Percentiles rank a stretch among this genome's conserved stretches.
Conservation (phyloP, 2,888 invertebrate genomes). For the Ferrisia virgata region DNA sequence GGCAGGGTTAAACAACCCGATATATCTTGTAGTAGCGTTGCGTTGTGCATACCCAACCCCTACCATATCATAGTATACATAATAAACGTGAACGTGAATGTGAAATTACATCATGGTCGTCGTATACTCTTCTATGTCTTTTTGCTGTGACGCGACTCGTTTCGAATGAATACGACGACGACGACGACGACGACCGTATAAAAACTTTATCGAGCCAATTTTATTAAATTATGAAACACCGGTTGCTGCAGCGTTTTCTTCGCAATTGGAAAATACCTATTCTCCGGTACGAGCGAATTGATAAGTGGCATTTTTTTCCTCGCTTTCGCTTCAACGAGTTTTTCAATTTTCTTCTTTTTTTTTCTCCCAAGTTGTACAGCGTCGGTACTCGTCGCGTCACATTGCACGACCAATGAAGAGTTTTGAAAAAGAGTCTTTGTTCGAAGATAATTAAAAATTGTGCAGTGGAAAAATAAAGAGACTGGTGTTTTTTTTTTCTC, state of each 20-base stretch:
- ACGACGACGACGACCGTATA: not conserved
- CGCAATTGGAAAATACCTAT: not conserved
- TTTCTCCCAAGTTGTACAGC: too few species aligned
- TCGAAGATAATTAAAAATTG: not conserved
- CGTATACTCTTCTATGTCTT: too few species aligned
- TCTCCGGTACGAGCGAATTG: too few species aligned
- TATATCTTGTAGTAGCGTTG: too few species aligned
- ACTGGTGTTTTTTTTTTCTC: not conserved
- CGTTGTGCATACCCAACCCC: too few species aligned
- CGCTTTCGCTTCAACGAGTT: not conserved
- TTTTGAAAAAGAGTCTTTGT: not conserved
- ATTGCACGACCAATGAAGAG: too few species aligned
- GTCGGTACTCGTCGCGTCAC: too few species aligned
- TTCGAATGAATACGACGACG: not conserved
- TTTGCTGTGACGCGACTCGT: too few species aligned
- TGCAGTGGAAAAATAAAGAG: not conserved
- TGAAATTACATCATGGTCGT: too few species aligned
- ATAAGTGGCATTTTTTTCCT: not conserved
- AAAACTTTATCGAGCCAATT: conserved; percentile 23
- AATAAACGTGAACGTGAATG: too few species aligned
- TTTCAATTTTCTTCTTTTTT: not conserved
- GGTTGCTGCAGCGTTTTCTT: not conserved
- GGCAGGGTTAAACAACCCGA: too few species aligned
- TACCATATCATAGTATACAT: too few species aligned
- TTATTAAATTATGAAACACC: not conserved